Evolutionary conservation across 2,888 invertebrate species (phyloP).

Genomic region (Rhodophaea formosa): DNA sequence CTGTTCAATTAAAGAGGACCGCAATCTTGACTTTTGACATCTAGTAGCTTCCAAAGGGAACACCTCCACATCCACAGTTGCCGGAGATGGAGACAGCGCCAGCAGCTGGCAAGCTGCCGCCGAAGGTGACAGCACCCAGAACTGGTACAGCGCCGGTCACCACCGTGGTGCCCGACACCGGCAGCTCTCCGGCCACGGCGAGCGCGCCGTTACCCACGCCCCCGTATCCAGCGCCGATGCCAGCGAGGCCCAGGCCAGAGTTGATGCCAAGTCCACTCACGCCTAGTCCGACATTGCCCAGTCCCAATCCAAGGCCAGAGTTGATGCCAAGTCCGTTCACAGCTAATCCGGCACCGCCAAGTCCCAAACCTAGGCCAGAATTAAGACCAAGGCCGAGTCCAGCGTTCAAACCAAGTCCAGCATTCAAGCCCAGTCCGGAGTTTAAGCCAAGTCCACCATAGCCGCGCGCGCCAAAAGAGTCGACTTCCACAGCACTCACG

Average conservation of each 20-base stretch:
- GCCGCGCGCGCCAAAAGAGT: background rate
- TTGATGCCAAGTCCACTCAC: constrained; percentile 6
- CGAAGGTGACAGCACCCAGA: constrained; percentile 43
- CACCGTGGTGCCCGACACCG: constrained; percentile 35
- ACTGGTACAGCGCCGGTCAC: constrained; percentile 45
- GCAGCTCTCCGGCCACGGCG: constrained; percentile 36
- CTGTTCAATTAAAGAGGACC: background rate
- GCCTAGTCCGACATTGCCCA: background rate
- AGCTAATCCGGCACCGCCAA: too few relatives aligned
- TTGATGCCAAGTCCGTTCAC: background rate
- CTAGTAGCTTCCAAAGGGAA: constrained; percentile 10
- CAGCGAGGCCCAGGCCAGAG: constrained; percentile 8
- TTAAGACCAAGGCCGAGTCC: background rate
- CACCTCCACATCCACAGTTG: constrained; percentile 25
- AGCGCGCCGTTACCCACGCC: constrained; percentile 38
- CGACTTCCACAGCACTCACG: background rate
- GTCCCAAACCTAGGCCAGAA: background rate
- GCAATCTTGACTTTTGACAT: too few relatives aligned
- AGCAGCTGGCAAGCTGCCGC: constrained; percentile 38
- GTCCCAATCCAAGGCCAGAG: constrained; percentile 2
- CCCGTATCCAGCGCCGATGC: constrained; percentile 27
- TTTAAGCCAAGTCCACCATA: background rate
- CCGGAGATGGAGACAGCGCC: constrained; percentile 33
- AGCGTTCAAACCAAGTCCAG: background rate
- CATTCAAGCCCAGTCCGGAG: background rate